Percentiles rank a stretch among this genome's conserved stretches.
Evolutionary conservation across 1,140 invertebrate species (phyloP).

Genomic region (Scaptomyza hsui): DNA sequence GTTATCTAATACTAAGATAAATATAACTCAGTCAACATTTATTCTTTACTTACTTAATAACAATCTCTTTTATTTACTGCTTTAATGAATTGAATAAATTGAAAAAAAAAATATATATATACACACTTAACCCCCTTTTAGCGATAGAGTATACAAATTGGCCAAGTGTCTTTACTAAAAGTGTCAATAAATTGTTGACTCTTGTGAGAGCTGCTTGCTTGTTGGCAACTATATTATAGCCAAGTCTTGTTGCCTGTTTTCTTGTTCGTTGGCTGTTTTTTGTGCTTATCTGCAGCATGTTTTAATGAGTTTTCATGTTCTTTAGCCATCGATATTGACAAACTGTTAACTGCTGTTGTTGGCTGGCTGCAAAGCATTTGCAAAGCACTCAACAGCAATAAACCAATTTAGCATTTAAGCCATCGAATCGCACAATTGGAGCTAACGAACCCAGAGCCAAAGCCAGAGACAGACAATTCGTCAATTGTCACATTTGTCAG

Average conservation of each 20-base stretch:
- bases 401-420: constrained; percentile 53
- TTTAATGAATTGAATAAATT: background rate
- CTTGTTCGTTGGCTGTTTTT: background rate
- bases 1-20: background rate
- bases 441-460: constrained; percentile 23
- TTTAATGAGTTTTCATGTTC: constrained; percentile 57
- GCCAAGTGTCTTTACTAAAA: constrained; percentile 39
- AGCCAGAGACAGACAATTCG: constrained; percentile 15
- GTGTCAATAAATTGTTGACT: constrained; percentile 52
- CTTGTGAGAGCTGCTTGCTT: constrained; percentile 10
- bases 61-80: background rate
- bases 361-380: constrained; percentile 39
- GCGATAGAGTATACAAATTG: constrained; percentile 34
- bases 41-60: background rate
- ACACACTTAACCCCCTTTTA: background rate
- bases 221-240: constrained; percentile 43
- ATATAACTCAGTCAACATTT: background rate
- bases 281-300: constrained; percentile 44
- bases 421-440: constrained; percentile 28
- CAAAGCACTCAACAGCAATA: constrained; percentile 16
- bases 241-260: constrained; percentile 24
- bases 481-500: constrained; percentile 50
- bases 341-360: constrained; percentile 46
- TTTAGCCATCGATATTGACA: constrained; percentile 28
- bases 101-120: background rate